Conservation (phyloP, 1,140 invertebrate species). For the Heliconius hewitsoni region DNA sequence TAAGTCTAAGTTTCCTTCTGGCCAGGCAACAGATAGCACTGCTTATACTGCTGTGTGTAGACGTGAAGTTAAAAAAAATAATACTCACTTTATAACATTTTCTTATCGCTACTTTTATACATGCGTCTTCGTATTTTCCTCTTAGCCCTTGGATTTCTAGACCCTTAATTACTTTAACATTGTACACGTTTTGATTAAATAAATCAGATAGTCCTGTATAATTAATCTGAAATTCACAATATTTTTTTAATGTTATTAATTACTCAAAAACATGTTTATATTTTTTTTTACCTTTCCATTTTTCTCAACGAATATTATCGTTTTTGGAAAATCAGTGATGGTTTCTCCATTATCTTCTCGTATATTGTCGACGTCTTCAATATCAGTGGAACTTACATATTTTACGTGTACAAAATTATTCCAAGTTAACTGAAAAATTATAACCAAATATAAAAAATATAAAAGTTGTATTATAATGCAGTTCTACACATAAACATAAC, state of each 20-base stretch:
- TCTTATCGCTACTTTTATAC: conserved; percentile 37
- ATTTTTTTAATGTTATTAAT: not conserved
- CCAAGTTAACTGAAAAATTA: not conserved
- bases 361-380: not conserved
- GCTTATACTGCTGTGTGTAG: too few relatives aligned
- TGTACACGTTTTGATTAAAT: not conserved
- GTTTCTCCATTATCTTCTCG: not conserved
- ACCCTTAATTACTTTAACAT: not conserved
- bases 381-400: not conserved
- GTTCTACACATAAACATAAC: not conserved
- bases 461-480: not conserved
- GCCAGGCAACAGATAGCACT: too few relatives aligned
- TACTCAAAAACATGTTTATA: not conserved
- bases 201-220: not conserved
- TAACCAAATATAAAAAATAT: not conserved
- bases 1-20: not conserved
- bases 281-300: not conserved
- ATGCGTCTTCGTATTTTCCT: conserved; percentile 34
- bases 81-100: conserved; percentile 39
- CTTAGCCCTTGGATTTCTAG: conserved; percentile 24
- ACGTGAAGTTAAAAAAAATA: not conserved
- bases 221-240: not conserved
- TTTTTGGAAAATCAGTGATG: not conserved
- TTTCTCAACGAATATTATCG: not conserved
- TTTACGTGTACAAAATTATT: not conserved